These are phyloP conservation scores for Pogoniulus pusillus DNA, from an alignment of 2,797 vertebrate genomes.

Conservation along the genomic window DNA sequence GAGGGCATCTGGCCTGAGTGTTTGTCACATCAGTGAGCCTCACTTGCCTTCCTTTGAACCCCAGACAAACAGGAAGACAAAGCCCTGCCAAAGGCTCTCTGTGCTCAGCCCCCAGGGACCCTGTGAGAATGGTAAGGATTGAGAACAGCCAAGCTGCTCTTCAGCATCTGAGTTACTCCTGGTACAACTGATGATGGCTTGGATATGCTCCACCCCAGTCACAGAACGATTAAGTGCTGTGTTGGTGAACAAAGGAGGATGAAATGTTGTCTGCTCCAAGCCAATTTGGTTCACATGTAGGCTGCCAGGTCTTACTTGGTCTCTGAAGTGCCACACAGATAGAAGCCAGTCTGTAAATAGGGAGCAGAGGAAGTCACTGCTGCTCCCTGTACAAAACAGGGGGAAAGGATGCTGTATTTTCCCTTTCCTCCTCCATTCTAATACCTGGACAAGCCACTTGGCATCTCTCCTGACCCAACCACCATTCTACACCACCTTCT, in stretches of 20 bases:
- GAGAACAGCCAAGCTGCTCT: not conserved
- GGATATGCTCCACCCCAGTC: not conserved
- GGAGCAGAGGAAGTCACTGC: not conserved
- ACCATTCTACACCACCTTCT: not conserved
- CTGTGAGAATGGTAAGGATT: not conserved
- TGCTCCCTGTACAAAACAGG: not conserved
- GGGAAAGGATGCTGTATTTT: not conserved
- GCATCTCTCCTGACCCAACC: not conserved
- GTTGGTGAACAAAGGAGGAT: not conserved
- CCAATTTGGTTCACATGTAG: not conserved
- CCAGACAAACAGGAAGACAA: not conserved
- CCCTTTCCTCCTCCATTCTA: not conserved
- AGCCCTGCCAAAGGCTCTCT: not conserved
- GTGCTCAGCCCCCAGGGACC: not conserved
- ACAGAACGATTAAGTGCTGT: not conserved
- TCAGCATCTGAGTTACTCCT: rapidly evolving
- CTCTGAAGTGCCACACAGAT: not conserved
- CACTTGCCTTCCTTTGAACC: not conserved
- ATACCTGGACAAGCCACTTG: not conserved
- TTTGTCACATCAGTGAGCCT: not conserved
- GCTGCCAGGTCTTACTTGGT: not conserved
- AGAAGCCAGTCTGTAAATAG: not conserved
- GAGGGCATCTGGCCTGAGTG: not conserved
- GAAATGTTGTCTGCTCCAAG: not conserved
- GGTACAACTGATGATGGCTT: not conserved